Percentiles rank a stretch among this genome's conserved stretches.
Evolutionary conservation across 2,113 vertebrate genomes (phyloP).

Genomic region (Ondatra zibethicus): DNA sequence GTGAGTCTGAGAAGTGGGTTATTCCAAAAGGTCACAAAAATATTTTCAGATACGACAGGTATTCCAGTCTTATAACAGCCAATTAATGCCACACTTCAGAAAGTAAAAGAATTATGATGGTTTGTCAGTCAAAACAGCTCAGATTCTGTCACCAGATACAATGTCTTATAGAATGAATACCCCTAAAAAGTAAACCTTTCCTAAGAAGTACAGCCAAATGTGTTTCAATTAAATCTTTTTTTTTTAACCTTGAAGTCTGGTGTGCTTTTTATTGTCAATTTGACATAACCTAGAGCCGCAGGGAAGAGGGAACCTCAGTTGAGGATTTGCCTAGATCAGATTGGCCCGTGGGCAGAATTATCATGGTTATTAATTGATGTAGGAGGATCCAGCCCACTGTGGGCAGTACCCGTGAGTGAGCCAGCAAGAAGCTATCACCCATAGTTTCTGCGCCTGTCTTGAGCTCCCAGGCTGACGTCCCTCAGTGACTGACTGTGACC

Average conservation of each 20-base stretch:
- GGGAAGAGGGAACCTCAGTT: not conserved
- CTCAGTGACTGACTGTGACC: not conserved
- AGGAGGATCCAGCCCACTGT: not conserved
- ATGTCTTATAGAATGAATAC: not conserved
- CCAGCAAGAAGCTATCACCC: not conserved
- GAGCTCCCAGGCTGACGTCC: not conserved
- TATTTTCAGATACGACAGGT: constrained; percentile 35
- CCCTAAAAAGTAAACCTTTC: constrained; percentile 17
- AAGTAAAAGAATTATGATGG: constrained; percentile 57
- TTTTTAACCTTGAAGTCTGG: not conserved
- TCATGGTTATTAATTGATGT: not conserved
- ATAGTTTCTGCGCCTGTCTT: not conserved
- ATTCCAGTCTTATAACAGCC: constrained; percentile 26
- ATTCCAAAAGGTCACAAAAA: constrained; percentile 34
- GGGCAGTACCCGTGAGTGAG: not conserved
- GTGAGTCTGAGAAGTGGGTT: not conserved
- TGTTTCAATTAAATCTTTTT: not conserved
- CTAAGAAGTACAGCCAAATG: constrained; percentile 3
- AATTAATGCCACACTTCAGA: constrained; percentile 52
- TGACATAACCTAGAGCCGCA: not conserved
- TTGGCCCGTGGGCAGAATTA: not conserved
- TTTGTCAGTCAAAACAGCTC: constrained; percentile 38
- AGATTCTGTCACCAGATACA: constrained; percentile 28
- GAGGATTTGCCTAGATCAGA: not conserved
- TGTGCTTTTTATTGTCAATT: not conserved